Base-by-base conservation (phyloP, 2,797 vertebrate species). In the Vultur gryphus region DNA sequence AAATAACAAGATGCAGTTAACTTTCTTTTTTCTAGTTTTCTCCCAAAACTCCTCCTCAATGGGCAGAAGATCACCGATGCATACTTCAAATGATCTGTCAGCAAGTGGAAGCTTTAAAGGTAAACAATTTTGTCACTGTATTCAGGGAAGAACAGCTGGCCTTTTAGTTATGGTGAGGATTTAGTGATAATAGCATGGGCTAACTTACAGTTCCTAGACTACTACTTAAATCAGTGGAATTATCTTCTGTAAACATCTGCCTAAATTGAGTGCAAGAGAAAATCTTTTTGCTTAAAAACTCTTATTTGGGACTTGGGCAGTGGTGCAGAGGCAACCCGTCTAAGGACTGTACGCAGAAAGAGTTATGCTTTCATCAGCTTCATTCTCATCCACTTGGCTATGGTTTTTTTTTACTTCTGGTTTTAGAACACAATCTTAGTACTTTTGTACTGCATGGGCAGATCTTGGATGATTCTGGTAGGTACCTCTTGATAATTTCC, bases 71-170 rank as follows among this genome's bases (percentile, higher is more conserved):
- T 98, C 99, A 99, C 92, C 99, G 99, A 97, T 98, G 96, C 91
- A 96, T 99, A 72, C 98, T 99, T 82, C 99, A 99, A 95, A 99
- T 99, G 98, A 98, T 99, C 64, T 99, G 99, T 97, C 99, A 99
- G 93, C 99, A 99, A 98, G 98, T 99, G 69, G 99, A 99, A 97
- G 99, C 99, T 31, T 98, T 99, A 88, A 99, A 99, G 99, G 99
- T 99, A 95, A 98, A 96, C 37, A 39, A 46, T 59, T 92, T 39
- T 71, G 20, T 94, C 52, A 44, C 33, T 4, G 0, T 70, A 26
- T 73, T 87, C 35, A 23, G 3, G 75, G 73, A 85, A 41, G 26
- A 82, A 9, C 35, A 57, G 20, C n/a, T 76, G 21, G 11, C 25
- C 6, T 73, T 89, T 44, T 44, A 66, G 21, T 84, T 81, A 20